Evolutionary conservation across 30 jellyfish, hydroid and myxozoan genomes (phyloP), one percentile per base, ranked within the genome.

Genomic region (Hydractinia echinata): DNA sequence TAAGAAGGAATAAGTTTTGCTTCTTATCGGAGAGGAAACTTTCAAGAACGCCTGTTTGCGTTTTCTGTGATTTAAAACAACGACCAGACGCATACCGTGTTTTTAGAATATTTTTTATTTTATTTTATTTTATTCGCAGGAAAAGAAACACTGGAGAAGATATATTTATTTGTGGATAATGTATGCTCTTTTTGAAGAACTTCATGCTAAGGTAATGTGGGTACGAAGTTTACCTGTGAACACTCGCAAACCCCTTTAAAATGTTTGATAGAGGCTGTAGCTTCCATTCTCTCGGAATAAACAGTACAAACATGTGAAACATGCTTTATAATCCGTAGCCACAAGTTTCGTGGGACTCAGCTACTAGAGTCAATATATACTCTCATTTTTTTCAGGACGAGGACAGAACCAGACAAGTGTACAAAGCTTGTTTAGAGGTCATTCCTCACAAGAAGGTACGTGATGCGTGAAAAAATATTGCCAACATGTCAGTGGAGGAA

Each of bases 391-490:
- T 30, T n/a, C 64, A 94, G 97, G 96, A 94, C 53, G 68, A 64
- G 69, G 97, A 85, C 4, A 78, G 89, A 78, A 89, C 96, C 5
- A 85, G 97, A 81, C 90, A 88, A 52, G 97, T 94, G 10, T 88
- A 88, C 76, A 94, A 88, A 74, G 97, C 99, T 14, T 89, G 97
- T 70, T 81, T 94, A 69, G 97, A 94, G 16, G 91, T 94, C 15
- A 85, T 94, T 8, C 99, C 99, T 53, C 99, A 94, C 68, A 94
- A 94, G 53, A 88, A 94, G 93, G 99, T 94, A 50, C 7, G 13
- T 3, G n/a, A 21, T 16, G 39, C 4, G 11, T 11, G 39, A 14
- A 53, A 81, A 52, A 76, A 0, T 49, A 4, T 76, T 64, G 19
- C 44, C 9, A 6, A 6, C 9, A 6, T 44, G 16, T 4, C 7